Conservation (phyloP, 2,888 invertebrate genomes). For the Chorisops tibialis region DNA sequence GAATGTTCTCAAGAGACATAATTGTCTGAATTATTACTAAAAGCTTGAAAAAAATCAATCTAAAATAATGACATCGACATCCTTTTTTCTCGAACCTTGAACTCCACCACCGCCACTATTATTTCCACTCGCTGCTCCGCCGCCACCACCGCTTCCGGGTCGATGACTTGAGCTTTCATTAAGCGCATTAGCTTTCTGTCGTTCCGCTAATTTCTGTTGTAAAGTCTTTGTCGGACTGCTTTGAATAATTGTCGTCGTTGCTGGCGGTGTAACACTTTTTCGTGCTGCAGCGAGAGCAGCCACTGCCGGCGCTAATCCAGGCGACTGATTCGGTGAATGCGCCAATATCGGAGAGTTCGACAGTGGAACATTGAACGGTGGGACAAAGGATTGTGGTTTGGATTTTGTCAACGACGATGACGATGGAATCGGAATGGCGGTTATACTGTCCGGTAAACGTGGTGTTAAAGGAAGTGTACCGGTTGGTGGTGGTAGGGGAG, state of each 20-base stretch:
- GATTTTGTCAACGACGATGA: slow-evolving; percentile 11
- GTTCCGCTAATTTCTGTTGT: slow-evolving; percentile 67
- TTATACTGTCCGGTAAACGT: slow-evolving; percentile 15
- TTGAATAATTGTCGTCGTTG: slow-evolving; percentile 38
- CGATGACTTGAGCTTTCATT: slow-evolving; percentile 34
- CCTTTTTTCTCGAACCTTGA: slow-evolving; percentile 33
- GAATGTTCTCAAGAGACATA: too few relatives aligned
- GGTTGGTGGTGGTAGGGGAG: neutral
- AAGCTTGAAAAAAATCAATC: slow-evolving; percentile 34
- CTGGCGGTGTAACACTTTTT: slow-evolving; percentile 30
- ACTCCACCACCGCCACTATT: slow-evolving; percentile 30
- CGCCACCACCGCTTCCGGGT: slow-evolving; percentile 29
- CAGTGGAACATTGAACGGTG: slow-evolving; percentile 26
- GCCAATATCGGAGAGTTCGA: slow-evolving; percentile 29
- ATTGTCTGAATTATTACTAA: too few relatives aligned
- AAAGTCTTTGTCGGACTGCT: slow-evolving; percentile 62
- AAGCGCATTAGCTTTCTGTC: slow-evolving; percentile 52
- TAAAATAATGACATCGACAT: slow-evolving; percentile 40
- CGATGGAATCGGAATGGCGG: slow-evolving; percentile 16
- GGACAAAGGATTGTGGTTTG: slow-evolving; percentile 25
- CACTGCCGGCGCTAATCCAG: slow-evolving; percentile 17
- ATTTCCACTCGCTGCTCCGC: slow-evolving; percentile 29
- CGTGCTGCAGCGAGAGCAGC: neutral
- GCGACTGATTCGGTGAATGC: slow-evolving; percentile 28
- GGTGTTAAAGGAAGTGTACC: neutral